These are phyloP conservation scores for Clanis bilineata DNA, from an alignment of 2,888 invertebrate genomes.

Conservation along the genomic window DNA sequence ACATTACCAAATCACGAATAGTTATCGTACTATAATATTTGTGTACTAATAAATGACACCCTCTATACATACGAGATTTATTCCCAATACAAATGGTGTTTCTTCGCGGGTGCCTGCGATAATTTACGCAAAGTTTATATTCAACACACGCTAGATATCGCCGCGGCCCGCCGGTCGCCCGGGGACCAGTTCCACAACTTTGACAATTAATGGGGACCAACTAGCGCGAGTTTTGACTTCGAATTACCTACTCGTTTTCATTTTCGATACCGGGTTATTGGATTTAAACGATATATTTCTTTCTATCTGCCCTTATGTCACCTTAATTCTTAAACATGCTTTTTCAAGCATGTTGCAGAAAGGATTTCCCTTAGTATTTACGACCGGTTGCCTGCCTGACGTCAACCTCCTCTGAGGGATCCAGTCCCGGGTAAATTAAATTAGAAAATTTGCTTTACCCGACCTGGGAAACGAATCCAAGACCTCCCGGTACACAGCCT, in stretches of 20 bases:
- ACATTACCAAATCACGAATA: neutral
- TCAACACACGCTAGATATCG: conserved; percentile 48
- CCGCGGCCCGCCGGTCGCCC: conserved; percentile 25
- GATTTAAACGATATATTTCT: neutral
- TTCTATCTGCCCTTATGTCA: too few species aligned
- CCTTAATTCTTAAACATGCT: too few species aligned
- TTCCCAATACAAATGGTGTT: conserved; percentile 31
- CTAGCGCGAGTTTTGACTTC: conserved; percentile 23
- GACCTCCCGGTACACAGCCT: too few species aligned
- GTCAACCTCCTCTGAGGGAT: too few species aligned
- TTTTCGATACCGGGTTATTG: conserved; percentile 9
- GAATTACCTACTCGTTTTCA: conserved; percentile 23
- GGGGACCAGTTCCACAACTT: conserved; percentile 22
- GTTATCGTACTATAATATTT: neutral
- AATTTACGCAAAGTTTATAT: conserved; percentile 43
- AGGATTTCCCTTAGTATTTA: too few species aligned
- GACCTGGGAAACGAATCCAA: too few species aligned
- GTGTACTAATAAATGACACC: neutral
- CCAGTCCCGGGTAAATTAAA: too few species aligned
- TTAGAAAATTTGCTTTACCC: too few species aligned
- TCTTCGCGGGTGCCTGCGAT: conserved; percentile 32
- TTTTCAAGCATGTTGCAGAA: too few species aligned
- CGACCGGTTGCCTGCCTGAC: too few species aligned
- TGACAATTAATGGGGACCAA: conserved; percentile 27
- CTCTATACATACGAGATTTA: conserved; percentile 23